Base-by-base conservation (phyloP, 1,140 invertebrate genomes). In the Polyergus mexicanus region DNA sequence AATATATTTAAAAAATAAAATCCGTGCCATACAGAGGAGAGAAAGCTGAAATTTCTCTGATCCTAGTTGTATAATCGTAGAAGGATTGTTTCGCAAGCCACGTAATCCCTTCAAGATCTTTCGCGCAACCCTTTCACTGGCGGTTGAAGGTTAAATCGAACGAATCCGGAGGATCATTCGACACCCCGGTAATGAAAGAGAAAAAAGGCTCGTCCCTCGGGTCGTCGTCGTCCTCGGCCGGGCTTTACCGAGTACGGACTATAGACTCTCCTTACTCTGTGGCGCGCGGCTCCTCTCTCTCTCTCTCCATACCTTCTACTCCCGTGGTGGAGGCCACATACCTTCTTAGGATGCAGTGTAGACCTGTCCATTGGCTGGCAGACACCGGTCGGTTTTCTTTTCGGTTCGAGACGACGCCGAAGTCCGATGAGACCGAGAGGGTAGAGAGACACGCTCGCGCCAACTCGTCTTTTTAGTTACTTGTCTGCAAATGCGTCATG, bases 341-440 rank as follows among this genome's bases (percentile, higher is more conserved):
- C 94, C 92, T 94, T 90, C 93, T 93, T 92, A 92, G 89, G 92
- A 94, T 94, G 94, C 93, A 94, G 94, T 94, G 89, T 92, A 89
- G 91, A 91, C 89, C 92, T 93, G 91, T 92, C 91, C 91, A 91
- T 92, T 91, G 92, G 86, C 91, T 92, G 85, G 90, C 87, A 89
- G 92, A 93, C 93, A 93, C 91, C 92, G 92, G 90, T 91, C 91
- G 92, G 88, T 89, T 90, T 92, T 90, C 92, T 88, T 91, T 91
- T 90, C 78, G 54, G 47, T 60, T 86, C 86, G 85, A 90, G 88
- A 88, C 90, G 75, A 56, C 86, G 66, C 68, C 16, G 47, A 62
- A 7, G 74, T 60, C 78, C 74, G 86, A 83, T 85, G 89, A 87
- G 69, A 76, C 88, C 75, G 75, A 72, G 88, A 76, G 35, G 51